Evolutionary conservation across 2,113 vertebrate genomes (phyloP), one percentile per base, ranked within the genome.

Genomic region (Tragulus kanchil): DNA sequence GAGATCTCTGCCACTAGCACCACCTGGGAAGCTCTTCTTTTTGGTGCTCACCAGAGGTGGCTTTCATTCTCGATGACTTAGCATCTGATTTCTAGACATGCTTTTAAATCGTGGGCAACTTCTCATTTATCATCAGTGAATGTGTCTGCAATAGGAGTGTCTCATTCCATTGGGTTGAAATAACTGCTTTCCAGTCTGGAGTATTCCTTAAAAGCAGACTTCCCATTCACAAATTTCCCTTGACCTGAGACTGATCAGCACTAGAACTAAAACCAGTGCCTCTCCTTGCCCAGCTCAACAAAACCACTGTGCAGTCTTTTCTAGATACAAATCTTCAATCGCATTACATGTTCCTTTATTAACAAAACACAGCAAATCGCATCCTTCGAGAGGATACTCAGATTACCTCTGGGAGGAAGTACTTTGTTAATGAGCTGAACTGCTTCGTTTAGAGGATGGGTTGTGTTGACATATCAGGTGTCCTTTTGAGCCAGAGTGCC

Each of bases 351-450:
- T 82, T n/a, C 36, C 59, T 45, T 65, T 93, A 83, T 52, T 14
- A 94, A 88, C 85, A 85, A 45, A 88, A 81, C 48, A 7, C 36
- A 26, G 13, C 78, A 58, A 54, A 93, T 69, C 1, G 0, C 48
- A n/a, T 69, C 75, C 85, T 89, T 56, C 48, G 19, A 45, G 62
- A n/a, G 2, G 86, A 65, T 75, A 8, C 42, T 90, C 48, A 36
- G 1, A 54, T 67, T 95, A 50, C 83, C 61, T 85, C 82, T 11
- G 45, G 88, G 92, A 96, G 79, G 89, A 97, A 88, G 36, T 79
- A 19, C 85, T 97, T 90, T 58, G 75, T 78, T 96, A 95, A 86
- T 48, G 69, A 83, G 1, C 82, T 86, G 52, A 71, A 10, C 85
- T 13, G 61, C 69, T 61, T 85, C 93, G 50, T 94, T 93, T 82